Evolutionary conservation across 2,113 vertebrate genomes (phyloP).

Genomic region (Epinephelus lanceolatus): DNA sequence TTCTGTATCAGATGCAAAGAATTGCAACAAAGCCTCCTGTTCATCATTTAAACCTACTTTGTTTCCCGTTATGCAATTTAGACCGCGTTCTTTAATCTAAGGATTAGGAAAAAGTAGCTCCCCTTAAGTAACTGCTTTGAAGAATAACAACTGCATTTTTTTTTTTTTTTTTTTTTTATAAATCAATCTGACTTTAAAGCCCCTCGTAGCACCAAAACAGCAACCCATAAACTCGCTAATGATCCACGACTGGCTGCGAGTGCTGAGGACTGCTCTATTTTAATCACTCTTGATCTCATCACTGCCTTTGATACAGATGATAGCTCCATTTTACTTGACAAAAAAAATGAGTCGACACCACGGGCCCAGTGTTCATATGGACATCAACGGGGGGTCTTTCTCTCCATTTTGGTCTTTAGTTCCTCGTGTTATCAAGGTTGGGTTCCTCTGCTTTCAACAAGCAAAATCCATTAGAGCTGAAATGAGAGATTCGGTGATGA

Average conservation of each 20-base stretch:
- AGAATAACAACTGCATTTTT: constrained; percentile 33
- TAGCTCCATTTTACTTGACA: constrained; percentile 48
- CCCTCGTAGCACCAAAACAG: constrained; percentile 40
- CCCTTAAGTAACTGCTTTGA: constrained; percentile 25
- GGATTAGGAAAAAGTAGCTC: constrained; percentile 14
- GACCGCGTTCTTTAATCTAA: constrained; percentile 19
- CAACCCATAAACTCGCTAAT: constrained; percentile 54
- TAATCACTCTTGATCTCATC: constrained; percentile 57
- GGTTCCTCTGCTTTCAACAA: neutral
- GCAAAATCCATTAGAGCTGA: neutral
- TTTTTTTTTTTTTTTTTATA: constrained; percentile 23
- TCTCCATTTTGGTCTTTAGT: neutral
- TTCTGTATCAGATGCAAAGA: neutral
- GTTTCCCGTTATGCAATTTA: neutral
- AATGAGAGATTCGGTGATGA: neutral
- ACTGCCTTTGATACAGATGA: constrained; percentile 50
- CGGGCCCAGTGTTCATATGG: neutral
- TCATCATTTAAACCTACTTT: constrained; percentile 7
- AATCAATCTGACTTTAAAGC: constrained; percentile 48
- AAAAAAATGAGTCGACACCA: constrained; percentile 35
- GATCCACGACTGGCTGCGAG: constrained; percentile 42
- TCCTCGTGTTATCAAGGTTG: constrained; percentile 12
- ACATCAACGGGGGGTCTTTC: neutral
- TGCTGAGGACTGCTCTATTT: constrained; percentile 34
- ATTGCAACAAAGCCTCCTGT: neutral